Base-by-base conservation (phyloP, 2,113 vertebrate species). In the Erythrocercus mccallii region DNA sequence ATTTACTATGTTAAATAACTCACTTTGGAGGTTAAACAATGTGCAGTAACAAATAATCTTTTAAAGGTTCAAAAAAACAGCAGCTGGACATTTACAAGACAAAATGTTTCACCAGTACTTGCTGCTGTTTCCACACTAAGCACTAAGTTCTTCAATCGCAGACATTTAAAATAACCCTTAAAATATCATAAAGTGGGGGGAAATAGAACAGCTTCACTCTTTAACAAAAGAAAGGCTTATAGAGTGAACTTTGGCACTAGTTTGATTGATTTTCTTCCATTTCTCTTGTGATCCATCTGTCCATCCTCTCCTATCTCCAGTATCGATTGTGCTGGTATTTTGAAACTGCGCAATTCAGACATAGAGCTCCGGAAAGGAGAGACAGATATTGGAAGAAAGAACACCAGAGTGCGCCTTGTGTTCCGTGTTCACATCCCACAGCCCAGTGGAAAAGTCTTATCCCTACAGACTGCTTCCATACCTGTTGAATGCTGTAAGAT, bases 401-500 rank as follows among this genome's bases (percentile, higher is more conserved):
- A 99, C 97, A 99, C 99, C 44, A 98, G 99, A 76, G 99, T 99
- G 70, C 98, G 99, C 6, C 99, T 99, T 83, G 99, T 99, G 92
- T 99, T 99, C 94, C 98, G 99, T 62, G 99, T 99, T 62, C 99
- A 99, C 97, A 99, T 99, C 98, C 99, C 99, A 83, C 99, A 99
- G 37, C 97, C 98, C 91, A 99, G 96, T 76, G 99, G 99, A 96
- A 99, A 99, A 97, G 99, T 99, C 88, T 97, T 99, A 91, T 99
- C 99, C 53, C 98, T 99, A 84, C 99, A 99, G 97, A 99, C 98
- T 81, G 96, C 99, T 90, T 99, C 99, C 94, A 99, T 99, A 97
- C 99, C 99, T 95, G 98, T 99, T 88, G 99, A 99, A 97, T 99
- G 99, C 97, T 99, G 99, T 99, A 98, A 99, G 99, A 99, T 78